Evolutionary conservation across 2,113 vertebrate genomes (phyloP).

Genomic region (Numenius arquata): DNA sequence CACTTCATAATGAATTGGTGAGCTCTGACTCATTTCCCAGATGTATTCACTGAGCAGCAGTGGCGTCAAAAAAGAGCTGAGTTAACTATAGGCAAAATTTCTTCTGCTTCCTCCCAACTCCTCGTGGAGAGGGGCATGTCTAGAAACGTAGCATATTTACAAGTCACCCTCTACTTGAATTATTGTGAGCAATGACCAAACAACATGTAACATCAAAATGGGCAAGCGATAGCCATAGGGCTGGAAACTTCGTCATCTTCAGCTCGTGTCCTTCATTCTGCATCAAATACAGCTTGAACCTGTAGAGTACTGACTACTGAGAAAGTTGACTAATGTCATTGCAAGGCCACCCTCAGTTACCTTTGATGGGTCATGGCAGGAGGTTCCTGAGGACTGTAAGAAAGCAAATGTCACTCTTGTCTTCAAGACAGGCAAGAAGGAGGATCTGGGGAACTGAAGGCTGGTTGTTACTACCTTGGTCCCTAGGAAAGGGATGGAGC

Average conservation of each 20-base stretch:
- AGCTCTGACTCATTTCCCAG: background rate
- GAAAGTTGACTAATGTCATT: background rate
- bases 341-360: background rate
- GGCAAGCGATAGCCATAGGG: background rate
- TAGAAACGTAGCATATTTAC: background rate
- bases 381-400: background rate
- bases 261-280: background rate
- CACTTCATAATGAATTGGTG: background rate
- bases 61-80: background rate
- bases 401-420: background rate
- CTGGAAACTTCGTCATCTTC: background rate
- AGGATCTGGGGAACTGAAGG: background rate
- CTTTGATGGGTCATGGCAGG: background rate
- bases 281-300: background rate
- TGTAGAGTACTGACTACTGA: background rate
- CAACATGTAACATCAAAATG: background rate
- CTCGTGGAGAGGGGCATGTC: background rate
- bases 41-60: background rate
- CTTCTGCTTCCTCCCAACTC: background rate
- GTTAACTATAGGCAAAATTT: background rate
- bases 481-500: background rate
- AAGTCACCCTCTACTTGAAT: background rate
- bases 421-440: background rate
- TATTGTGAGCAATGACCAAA: background rate
- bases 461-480: background rate